Base-by-base conservation (phyloP, 2,888 invertebrate species). In the Thymelicus lineola region DNA sequence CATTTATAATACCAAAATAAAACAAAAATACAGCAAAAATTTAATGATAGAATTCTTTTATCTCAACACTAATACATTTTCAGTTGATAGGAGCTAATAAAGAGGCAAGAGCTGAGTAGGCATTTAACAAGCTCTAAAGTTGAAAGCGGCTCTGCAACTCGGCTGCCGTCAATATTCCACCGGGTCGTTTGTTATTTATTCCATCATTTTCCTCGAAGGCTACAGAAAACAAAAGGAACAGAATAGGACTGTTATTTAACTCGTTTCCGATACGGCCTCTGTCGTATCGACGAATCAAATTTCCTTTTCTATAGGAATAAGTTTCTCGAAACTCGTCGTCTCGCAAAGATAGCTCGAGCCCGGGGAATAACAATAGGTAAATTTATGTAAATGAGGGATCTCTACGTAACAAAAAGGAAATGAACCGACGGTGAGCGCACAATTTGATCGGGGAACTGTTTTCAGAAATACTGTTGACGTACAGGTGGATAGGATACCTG, bases 221-320 rank as follows among this genome's bases (percentile, higher is more conserved):
- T 76, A 75, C 77, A 79, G 77, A 79, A 81, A 82, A 82, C 81
- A 82, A 82, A 81, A 80, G 80, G 75, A 77, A 78, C 89, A 88
- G 89, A 90, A 87, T 90, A 86, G 89, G 84, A 85, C 81, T 85
- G 86, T 90, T 89, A 89, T 89, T 92, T 91, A 90, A 92, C 91
- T 91, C 90, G 88, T 93, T 93, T 93, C 91, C 91, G 91, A 93
- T 93, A 92, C 88, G 82, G 87, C 89, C 88, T 83, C 84, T 80
- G 85, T 84, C 87, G 90, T 90, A 90, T 88, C 84, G 85, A 78
- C 87, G 85, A 86, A 89, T 86, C 86, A 87, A 91, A 91, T 91
- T 91, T 89, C 86, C 90, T 86, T 81, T 84, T 84, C 82, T 86
- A 77, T 77, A 75, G 75, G 77, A 79, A 77, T 77, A 78, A 78